These are phyloP conservation scores for Oryctolagus cuniculus DNA, from an alignment of 2,113 vertebrate genomes.

Conservation along the genomic window mOryCun1.1 NC_091441.1:75675001-75675500, in stretches of 20 bases:
- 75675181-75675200: background rate
- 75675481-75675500: too few relatives aligned
- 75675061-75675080: background rate
- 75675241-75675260: background rate
- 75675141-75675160: background rate
- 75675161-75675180: background rate
- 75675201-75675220: background rate
- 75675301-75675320: background rate
- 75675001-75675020: background rate
- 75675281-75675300: background rate
- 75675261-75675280: background rate
- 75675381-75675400: background rate
- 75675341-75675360: slow-evolving; percentile 5
- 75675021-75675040: background rate
- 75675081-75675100: background rate
- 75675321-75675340: background rate
- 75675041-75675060: background rate
- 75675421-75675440: background rate
- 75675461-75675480: too few relatives aligned
- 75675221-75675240: background rate
- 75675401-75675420: background rate
- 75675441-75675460: too few relatives aligned
- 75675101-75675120: slow-evolving; percentile 1
- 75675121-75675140: background rate
- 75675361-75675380: background rate